These are phyloP conservation scores for Battus philenor DNA, from an alignment of 1,140 invertebrate species.

Conservation along the genomic window DNA sequence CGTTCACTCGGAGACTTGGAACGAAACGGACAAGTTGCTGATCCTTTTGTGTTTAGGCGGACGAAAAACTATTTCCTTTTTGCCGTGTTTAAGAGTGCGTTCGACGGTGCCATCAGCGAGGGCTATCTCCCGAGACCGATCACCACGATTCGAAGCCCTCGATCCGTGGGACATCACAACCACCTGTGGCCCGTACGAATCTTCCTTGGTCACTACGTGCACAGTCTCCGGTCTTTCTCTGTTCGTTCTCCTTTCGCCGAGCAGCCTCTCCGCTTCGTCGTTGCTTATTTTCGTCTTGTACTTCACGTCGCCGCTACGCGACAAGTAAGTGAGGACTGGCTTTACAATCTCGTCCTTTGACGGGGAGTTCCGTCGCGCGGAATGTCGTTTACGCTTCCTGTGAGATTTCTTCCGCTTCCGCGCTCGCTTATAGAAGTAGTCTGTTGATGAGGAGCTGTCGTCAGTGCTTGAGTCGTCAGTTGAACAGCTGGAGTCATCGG, in stretches of 20 bases:
- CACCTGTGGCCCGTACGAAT: conserved; percentile 20
- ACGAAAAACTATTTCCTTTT: conserved; percentile 44
- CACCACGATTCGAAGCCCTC: not conserved
- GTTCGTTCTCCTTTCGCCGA: conserved; percentile 21
- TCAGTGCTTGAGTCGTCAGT: not conserved
- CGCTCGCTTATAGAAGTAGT: conserved; percentile 14
- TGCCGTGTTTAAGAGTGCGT: conserved; percentile 28
- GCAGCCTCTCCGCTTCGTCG: conserved; percentile 32
- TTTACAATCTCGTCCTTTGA: conserved; percentile 33
- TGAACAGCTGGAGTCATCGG: not conserved
- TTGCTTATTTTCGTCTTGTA: conserved; percentile 35
- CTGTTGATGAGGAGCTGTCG: conserved; percentile 13
- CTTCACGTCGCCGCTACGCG: conserved; percentile 39
- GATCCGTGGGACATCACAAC: conserved; percentile 22
- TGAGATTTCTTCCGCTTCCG: conserved; percentile 20
- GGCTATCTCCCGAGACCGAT: too few relatives aligned
- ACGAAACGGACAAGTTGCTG: conserved; percentile 47
- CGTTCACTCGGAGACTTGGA: conserved; percentile 30
- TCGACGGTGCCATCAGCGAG: conserved; percentile 10
- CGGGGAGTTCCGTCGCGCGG: conserved; percentile 25
- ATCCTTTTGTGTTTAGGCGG: conserved; percentile 40
- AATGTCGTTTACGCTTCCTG: conserved; percentile 17
- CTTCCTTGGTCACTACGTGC: conserved; percentile 21
- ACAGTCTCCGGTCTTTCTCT: conserved; percentile 19
- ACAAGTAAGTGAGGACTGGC: conserved; percentile 41